Conservation (phyloP, 2,797 vertebrate genomes). For the Cheirogaleus major region DNA sequence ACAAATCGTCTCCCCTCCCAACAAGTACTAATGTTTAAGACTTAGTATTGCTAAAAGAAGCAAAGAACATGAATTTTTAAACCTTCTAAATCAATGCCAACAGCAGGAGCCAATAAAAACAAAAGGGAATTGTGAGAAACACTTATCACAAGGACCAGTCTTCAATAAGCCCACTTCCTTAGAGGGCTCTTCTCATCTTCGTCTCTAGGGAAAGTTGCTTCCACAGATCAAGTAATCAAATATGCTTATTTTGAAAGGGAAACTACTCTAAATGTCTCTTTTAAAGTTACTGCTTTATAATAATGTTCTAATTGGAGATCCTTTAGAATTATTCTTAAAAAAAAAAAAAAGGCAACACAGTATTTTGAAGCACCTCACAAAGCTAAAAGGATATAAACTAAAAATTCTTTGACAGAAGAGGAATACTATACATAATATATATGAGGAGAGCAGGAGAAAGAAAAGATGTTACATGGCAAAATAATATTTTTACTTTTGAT, state of each 20-base stretch:
- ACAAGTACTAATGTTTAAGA: constrained; percentile 22
- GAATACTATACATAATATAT: neutral
- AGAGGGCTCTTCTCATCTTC: constrained; percentile 59
- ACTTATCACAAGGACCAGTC: constrained; percentile 63
- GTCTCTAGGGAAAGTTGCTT: constrained; percentile 58
- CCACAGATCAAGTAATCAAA: constrained; percentile 68
- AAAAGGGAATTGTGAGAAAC: constrained; percentile 71
- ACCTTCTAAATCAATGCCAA: constrained; percentile 63
- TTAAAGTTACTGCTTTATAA: constrained; percentile 56
- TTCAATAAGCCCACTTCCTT: constrained; percentile 62
- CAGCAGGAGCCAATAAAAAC: constrained; percentile 69
- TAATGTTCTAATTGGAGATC: constrained; percentile 31
- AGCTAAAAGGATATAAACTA: neutral
- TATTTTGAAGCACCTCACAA: constrained; percentile 34
- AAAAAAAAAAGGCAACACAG: neutral
- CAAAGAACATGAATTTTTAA: constrained; percentile 59
- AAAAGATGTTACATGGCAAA: neutral
- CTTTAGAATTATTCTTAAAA: neutral
- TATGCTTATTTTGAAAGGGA: constrained; percentile 75
- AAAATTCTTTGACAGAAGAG: neutral
- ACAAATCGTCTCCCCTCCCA: constrained; percentile 22
- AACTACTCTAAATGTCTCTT: constrained; percentile 60
- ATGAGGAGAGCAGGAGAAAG: neutral
- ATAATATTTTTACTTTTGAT: neutral
- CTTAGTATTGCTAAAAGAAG: constrained; percentile 57